phyloP scores from a whole-genome alignment of 2,888 invertebrate genomes.

The Mellilla xanthometata region DNA sequence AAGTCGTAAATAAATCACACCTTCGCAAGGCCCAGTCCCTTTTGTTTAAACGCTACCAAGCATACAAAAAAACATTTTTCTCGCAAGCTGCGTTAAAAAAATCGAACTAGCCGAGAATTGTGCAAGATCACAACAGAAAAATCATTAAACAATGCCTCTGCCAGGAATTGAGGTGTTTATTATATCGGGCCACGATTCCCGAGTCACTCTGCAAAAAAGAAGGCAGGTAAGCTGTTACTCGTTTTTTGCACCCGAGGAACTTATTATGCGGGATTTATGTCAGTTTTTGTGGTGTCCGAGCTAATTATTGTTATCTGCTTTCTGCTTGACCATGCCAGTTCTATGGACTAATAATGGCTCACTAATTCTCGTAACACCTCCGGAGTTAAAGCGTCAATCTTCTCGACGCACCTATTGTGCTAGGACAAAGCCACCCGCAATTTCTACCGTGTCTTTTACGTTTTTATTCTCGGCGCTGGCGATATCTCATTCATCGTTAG shows the following conservation, averaged over 20 bases:
- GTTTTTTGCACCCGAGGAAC: conserved; percentile 68
- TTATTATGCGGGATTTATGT: conserved; percentile 82
- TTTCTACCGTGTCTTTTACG: conserved; percentile 70
- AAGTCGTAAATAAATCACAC: conserved; percentile 81
- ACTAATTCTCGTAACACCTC: conserved; percentile 81
- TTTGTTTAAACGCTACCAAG: conserved; percentile 81
- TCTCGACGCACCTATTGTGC: conserved; percentile 57
- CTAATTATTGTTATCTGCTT: conserved; percentile 81
- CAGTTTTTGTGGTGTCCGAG: conserved; percentile 77
- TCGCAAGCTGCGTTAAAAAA: conserved; percentile 64
- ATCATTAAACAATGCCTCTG: conserved; percentile 80
- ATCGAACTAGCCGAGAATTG: conserved; percentile 65
- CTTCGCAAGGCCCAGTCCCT: conserved; percentile 68
- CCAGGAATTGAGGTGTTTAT: conserved; percentile 82
- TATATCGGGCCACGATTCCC: conserved; percentile 68
- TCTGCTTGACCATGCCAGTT: conserved; percentile 74
- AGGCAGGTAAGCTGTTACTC: conserved; percentile 69
- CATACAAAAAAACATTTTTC: conserved; percentile 73
- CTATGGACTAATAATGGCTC: conserved; percentile 75
- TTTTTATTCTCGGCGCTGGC: conserved; percentile 69
- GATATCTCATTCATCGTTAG: conserved; percentile 68
- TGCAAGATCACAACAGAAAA: conserved; percentile 80
- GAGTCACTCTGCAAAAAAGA: conserved; percentile 68
- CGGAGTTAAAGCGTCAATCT: conserved; percentile 73
- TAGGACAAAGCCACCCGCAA: conserved; percentile 74